phyloP scores from a whole-genome alignment of 2,797 vertebrate genomes.

The Propithecus perrieri region DNA sequence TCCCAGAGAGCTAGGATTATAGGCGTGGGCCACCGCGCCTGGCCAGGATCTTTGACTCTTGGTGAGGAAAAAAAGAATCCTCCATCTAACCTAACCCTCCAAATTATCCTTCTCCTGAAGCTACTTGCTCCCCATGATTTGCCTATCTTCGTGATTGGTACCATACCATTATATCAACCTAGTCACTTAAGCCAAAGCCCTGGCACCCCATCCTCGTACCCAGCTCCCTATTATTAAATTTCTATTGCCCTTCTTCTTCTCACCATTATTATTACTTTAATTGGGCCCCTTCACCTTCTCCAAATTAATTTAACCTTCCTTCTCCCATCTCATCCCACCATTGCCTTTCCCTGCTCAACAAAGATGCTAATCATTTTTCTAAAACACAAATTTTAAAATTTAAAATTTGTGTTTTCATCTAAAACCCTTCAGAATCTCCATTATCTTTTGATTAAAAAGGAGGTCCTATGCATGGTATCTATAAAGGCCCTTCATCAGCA shows the following conservation, averaged over 20 bases:
- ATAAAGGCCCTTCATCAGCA: not conserved
- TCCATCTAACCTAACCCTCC: not conserved
- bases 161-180: not conserved
- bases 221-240: not conserved
- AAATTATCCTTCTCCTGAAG: not conserved
- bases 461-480: not conserved
- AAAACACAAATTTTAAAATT: not conserved
- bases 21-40: too few species aligned
- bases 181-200: not conserved
- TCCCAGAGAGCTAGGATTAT: too few species aligned
- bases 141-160: not conserved
- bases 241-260: not conserved
- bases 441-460: not conserved
- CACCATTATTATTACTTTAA: not conserved
- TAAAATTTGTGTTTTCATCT: not conserved
- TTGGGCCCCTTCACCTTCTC: not conserved
- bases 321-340: not conserved
- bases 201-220: not conserved
- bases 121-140: not conserved
- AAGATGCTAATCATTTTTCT: not conserved
- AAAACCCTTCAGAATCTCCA: not conserved
- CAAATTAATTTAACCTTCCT: not conserved
- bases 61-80: not conserved
- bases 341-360: not conserved
- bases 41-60: not conserved